A percentile compares a stretch with the other conserved stretches of the same genome.
Evolutionary conservation across 2,797 vertebrate species (phyloP).

Genomic region (Synaphobranchus kaupii): DNA sequence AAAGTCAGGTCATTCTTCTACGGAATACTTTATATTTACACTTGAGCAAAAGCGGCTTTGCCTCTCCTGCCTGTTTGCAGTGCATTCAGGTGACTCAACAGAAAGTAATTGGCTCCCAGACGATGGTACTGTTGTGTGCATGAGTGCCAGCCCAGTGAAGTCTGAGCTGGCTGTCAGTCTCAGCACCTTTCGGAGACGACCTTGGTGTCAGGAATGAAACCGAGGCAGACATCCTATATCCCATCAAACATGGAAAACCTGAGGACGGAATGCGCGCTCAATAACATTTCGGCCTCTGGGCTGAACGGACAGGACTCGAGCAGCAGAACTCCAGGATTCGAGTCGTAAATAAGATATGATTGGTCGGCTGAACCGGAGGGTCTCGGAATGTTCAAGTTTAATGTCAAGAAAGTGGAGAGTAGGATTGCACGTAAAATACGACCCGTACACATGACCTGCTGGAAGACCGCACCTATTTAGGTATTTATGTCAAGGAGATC

Average conservation of each 20-base stretch:
- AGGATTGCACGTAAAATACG: background rate
- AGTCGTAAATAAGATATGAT: background rate
- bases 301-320: background rate
- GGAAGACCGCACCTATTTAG: background rate
- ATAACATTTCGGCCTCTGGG: background rate
- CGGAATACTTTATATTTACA: background rate
- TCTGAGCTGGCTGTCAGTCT: background rate
- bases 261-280: background rate
- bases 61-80: background rate
- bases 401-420: background rate
- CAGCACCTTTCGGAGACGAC: background rate
- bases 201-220: background rate
- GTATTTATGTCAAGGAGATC: background rate
- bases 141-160: background rate
- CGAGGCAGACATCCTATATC: background rate
- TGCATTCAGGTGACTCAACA: background rate
- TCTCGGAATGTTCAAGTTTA: background rate
- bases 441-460: background rate
- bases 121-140: too few species aligned
- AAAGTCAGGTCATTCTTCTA: background rate
- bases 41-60: background rate
- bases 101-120: background rate
- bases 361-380: background rate
- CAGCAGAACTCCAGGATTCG: background rate
- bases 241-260: background rate